phyloP scores from a whole-genome alignment of 2,888 invertebrate genomes.

The Drosophila sordidula region DNA sequence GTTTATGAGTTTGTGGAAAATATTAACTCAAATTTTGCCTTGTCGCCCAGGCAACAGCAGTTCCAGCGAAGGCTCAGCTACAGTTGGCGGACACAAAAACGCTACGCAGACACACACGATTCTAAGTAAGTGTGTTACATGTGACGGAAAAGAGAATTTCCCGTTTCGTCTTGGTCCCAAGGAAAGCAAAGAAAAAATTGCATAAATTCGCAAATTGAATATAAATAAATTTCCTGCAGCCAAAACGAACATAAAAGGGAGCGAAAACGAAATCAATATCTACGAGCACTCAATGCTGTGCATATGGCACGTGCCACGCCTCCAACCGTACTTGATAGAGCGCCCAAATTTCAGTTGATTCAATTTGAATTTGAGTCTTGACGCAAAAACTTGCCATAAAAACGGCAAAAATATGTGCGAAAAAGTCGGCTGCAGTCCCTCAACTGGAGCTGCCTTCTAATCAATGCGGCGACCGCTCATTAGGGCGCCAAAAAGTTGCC shows the following conservation, averaged over 20 bases:
- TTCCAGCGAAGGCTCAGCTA: constrained; percentile 38
- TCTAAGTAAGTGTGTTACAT: constrained; percentile 11
- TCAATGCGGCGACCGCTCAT: constrained; percentile 52
- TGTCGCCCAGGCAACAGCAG: constrained; percentile 23
- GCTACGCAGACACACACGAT: constrained; percentile 11
- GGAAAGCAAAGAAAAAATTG: constrained; percentile 31
- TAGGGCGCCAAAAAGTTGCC: constrained; percentile 51
- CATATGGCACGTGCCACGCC: constrained; percentile 59
- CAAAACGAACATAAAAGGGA: constrained; percentile 19
- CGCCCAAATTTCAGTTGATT: constrained; percentile 56
- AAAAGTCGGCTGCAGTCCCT: neutral
- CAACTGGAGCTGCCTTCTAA: constrained; percentile 16
- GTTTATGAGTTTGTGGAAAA: constrained; percentile 77
- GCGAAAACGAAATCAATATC: constrained; percentile 43
- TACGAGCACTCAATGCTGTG: constrained; percentile 25
- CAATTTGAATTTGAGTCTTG: constrained; percentile 56
- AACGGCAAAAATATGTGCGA: constrained; percentile 34
- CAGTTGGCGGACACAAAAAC: constrained; percentile 31
- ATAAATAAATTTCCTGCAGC: constrained; percentile 80
- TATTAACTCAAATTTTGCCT: constrained; percentile 43
- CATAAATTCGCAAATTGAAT: constrained; percentile 77
- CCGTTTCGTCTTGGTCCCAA: constrained; percentile 26
- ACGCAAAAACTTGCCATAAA: constrained; percentile 28
- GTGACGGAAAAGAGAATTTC: constrained; percentile 54
- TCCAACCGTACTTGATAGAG: constrained; percentile 3